Percentiles rank a stretch among this genome's conserved stretches.
These are phyloP conservation scores for Philaethria dido DNA, from an alignment of 2,888 invertebrate species.

Conservation along the genomic window DNA sequence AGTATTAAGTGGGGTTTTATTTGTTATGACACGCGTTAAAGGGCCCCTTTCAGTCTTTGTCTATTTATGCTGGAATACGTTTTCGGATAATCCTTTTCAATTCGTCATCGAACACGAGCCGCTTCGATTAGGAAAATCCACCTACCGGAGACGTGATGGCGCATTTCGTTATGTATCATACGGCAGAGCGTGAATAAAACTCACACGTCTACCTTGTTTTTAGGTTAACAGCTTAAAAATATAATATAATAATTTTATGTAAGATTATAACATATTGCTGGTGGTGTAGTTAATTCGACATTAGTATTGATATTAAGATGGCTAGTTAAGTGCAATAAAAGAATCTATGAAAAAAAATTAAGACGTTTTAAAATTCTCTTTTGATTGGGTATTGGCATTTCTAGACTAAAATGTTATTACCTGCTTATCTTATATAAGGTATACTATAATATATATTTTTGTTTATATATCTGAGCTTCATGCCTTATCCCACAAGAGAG, in stretches of 20 bases:
- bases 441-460: no score
- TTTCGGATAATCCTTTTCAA: conserved; percentile 44
- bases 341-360: no score
- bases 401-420: no score
- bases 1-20: conserved; percentile 80
- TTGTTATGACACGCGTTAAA: conserved; percentile 75
- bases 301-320: no score
- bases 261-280: no score
- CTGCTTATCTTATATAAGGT: no score
- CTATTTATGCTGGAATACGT: conserved; percentile 45
- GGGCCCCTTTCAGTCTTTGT: conserved; percentile 51
- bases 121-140: conserved; percentile 35
- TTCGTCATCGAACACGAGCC: conserved; percentile 40
- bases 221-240: not conserved
- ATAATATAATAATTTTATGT: not conserved
- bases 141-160: conserved; percentile 29
- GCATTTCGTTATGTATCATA: conserved; percentile 27
- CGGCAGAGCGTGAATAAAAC: not conserved
- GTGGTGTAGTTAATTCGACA: no score
- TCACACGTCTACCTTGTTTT: not conserved
- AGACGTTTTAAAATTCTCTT: no score
- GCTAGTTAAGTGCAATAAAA: no score
- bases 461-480: no score
- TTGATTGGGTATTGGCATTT: no score
- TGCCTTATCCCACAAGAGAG: no score